Percentiles rank a stretch among this genome's conserved stretches.
These are phyloP conservation scores for human DNA, from an alignment of 2,113 vertebrate species.

Conservation along the genomic window DNA sequence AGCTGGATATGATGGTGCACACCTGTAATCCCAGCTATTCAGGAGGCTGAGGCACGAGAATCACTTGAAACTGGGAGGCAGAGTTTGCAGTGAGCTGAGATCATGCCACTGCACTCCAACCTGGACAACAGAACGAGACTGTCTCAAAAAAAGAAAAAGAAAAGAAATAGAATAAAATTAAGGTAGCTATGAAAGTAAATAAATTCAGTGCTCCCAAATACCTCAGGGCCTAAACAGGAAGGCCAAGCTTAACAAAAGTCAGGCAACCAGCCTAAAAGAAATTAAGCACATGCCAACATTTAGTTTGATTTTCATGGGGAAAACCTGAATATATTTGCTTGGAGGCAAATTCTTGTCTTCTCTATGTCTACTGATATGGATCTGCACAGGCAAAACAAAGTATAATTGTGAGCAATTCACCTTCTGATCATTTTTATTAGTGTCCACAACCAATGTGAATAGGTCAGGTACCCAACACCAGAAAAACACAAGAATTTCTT, in stretches of 20 bases:
- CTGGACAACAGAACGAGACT: too few species aligned
- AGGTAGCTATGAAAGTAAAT: background rate
- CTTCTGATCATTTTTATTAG: background rate
- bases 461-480: background rate
- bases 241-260: background rate
- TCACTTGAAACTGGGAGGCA: too few species aligned
- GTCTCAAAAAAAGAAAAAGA: too few species aligned
- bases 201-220: background rate
- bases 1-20: too few species aligned
- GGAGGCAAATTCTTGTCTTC: slow-evolving; percentile 38
- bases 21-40: too few species aligned
- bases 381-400: background rate
- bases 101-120: too few species aligned
- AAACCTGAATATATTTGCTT: background rate
- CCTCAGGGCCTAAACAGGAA: slow-evolving; percentile 29
- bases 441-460: background rate
- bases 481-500: background rate
- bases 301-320: slow-evolving; percentile 8
- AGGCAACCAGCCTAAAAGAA: slow-evolving; percentile 38
- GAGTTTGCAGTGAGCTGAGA: too few species aligned
- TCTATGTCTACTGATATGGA: background rate
- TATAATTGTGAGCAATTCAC: background rate
- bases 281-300: background rate
- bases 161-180: background rate
- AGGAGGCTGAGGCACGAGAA: too few species aligned